Percentiles rank a stretch among this genome's conserved stretches.
These are phyloP conservation scores for Luperina nickerlii DNA, from an alignment of 2,888 invertebrate species.

Conservation along the genomic window DNA sequence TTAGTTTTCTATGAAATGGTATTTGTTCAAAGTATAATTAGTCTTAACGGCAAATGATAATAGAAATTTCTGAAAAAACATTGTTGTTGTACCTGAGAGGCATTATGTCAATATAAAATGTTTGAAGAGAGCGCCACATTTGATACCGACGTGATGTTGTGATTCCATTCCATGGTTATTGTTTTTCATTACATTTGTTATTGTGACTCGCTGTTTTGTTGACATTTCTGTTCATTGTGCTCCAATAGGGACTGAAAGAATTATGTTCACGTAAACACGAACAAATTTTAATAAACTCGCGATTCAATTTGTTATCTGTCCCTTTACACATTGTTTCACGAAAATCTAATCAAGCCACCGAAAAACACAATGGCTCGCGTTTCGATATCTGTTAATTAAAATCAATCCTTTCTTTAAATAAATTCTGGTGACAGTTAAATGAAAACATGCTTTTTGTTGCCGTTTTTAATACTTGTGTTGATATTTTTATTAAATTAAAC, in stretches of 20 bases:
- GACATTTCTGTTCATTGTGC: slow-evolving; percentile 62
- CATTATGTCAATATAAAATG: slow-evolving; percentile 10
- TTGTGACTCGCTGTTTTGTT: slow-evolving; percentile 58
- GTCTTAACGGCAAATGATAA: neutral
- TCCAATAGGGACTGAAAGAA: slow-evolving; percentile 70
- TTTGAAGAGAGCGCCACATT: slow-evolving; percentile 28
- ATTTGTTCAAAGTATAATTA: slow-evolving; percentile 8
- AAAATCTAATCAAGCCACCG: slow-evolving; percentile 84
- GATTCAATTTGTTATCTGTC: slow-evolving; percentile 85
- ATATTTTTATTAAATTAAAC: slow-evolving; percentile 23
- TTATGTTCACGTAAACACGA: slow-evolving; percentile 73
- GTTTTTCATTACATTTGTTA: slow-evolving; percentile 60
- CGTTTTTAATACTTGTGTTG: slow-evolving; percentile 24
- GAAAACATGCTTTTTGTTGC: slow-evolving; percentile 53
- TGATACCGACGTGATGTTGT: slow-evolving; percentile 47
- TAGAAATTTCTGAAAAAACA: neutral
- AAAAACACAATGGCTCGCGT: slow-evolving; percentile 83
- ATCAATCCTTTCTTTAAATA: slow-evolving; percentile 82
- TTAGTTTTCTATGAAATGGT: slow-evolving; percentile 6
- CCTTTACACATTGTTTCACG: slow-evolving; percentile 85
- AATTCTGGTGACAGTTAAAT: slow-evolving; percentile 68
- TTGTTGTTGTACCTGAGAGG: neutral
- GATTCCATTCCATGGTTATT: slow-evolving; percentile 57
- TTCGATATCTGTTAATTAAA: slow-evolving; percentile 87
- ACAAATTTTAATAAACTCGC: slow-evolving; percentile 81